Evolutionary conservation across 2,797 vertebrate species (phyloP).

Genomic region (Chromobotia macracanthus): DNA sequence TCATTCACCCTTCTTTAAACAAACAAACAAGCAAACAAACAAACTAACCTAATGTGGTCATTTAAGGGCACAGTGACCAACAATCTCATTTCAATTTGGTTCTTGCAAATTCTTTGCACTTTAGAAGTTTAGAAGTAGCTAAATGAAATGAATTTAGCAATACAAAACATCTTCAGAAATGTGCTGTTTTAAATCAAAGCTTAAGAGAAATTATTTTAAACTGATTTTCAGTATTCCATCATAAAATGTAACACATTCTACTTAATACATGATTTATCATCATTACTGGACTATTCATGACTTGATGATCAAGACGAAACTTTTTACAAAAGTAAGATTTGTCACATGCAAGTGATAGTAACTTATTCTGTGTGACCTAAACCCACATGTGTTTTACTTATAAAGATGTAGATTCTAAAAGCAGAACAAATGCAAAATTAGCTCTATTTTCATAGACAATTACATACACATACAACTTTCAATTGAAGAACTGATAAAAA

Average conservation of each 20-base stretch:
- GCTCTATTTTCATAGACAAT: constrained; percentile 8
- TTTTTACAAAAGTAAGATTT: background rate
- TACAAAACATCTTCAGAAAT: constrained; percentile 12
- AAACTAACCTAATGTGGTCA: constrained; percentile 9
- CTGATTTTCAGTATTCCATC: constrained; percentile 27
- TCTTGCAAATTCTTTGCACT: constrained; percentile 46
- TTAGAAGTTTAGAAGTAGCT: constrained; percentile 19
- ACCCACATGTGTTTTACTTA: constrained; percentile 13
- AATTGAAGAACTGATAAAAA: background rate
- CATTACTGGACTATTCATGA: constrained; percentile 9
- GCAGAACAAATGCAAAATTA: constrained; percentile 24
- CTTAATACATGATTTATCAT: constrained; percentile 1
- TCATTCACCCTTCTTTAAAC: constrained; percentile 19
- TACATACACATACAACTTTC: constrained; percentile 14
- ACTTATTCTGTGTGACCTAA: background rate
- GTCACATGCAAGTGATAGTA: constrained; percentile 23
- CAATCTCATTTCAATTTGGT: constrained; percentile 54
- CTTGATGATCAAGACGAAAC: constrained; percentile 12
- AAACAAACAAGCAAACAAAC: constrained; percentile 11
- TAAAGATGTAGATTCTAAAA: constrained; percentile 15
- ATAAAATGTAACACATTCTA: constrained; percentile 29
- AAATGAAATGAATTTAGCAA: constrained; percentile 38
- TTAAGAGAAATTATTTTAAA: constrained; percentile 22
- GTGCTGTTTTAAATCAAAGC: constrained; percentile 34
- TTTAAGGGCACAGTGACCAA: constrained; percentile 31